A percentile compares a stretch with the other conserved stretches of the same genome.
phyloP scores from a whole-genome alignment of 2,113 vertebrate species.

The Otus sunia region DNA sequence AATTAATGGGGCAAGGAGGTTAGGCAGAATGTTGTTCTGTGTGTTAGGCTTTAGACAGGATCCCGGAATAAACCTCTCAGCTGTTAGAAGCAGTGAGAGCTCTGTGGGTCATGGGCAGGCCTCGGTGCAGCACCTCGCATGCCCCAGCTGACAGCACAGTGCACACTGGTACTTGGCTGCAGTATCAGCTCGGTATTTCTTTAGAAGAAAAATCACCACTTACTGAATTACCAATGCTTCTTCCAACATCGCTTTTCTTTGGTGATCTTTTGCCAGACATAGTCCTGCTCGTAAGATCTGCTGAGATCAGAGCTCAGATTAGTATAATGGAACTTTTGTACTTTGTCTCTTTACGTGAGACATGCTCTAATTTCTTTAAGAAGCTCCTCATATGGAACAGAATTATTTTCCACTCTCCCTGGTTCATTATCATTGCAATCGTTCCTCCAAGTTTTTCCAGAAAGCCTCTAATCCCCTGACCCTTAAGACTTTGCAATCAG shows the following conservation, averaged over 20 bases:
- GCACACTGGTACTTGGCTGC: not conserved
- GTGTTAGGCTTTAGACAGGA: fast-evolving
- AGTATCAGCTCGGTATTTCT: not conserved
- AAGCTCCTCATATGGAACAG: not conserved
- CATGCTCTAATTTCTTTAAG: not conserved
- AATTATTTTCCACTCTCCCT: not conserved
- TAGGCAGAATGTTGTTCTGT: not conserved
- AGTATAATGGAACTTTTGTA: not conserved
- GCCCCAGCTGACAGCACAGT: not conserved
- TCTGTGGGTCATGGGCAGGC: not conserved
- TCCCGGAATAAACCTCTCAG: not conserved
- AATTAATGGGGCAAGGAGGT: not conserved
- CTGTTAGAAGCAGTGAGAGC: not conserved
- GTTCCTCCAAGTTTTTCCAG: not conserved
- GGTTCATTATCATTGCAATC: not conserved
- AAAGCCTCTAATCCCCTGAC: not conserved
- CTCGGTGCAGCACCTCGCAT: fast-evolving
- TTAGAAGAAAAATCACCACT: not conserved
- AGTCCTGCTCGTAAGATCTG: not conserved
- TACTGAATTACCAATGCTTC: not conserved
- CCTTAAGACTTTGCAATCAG: not conserved
- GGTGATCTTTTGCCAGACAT: not conserved
- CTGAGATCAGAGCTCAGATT: not conserved
- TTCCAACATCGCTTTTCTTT: not conserved
- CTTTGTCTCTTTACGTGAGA: not conserved